Base-by-base conservation (phyloP, 1,140 invertebrate genomes). In the Drosophila parabipectinata region DNA sequence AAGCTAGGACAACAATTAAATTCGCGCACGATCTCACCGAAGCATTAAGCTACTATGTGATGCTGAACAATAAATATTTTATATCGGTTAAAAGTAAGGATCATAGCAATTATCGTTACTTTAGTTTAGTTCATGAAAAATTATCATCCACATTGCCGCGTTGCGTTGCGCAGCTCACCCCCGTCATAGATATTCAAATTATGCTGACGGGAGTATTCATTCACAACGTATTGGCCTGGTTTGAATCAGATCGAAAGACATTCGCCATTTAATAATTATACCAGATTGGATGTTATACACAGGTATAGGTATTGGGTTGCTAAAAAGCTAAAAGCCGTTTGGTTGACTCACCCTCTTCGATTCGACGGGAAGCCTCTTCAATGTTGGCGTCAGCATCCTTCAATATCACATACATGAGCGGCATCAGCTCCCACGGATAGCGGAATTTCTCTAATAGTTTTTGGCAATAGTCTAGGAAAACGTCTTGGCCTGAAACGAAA, bases 381-480 rank as follows among this genome's bases (percentile, higher is more conserved):
- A 95, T 91, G 87, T 96, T 95, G 34, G 93, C 94, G 52, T 93
- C 92, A 21, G 94, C 94, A 78, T 95, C 94, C 79, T 96, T 96
- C 45, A 96, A 92, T 84, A 96, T 95, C 74, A 94, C 94, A 90
- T 95, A 95, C 92, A 96, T 94, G 21, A 96, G 85, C 7, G 95
- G 94, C 93, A 96, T 94, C 93, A 95, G 94, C 81, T 95, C 95
- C 94, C 94, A 95, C 1, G 95, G 94, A 91, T 95, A 95, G 76
- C 94, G 93, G 92, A 96, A 96, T 91, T 94, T 94, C 77, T 96
- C 94, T 77, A 96, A 92, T 44, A 96, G 93, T 91, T 94, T 95
- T 79, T 94, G 93, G 90, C 95, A 95, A 90, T 94, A 95, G 75
- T 95, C 94, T 79, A 96, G 92, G 61, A 96, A 92, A 51, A 93